Base-by-base conservation (phyloP, 2,888 invertebrate genomes). In the Germaria angustata region DNA sequence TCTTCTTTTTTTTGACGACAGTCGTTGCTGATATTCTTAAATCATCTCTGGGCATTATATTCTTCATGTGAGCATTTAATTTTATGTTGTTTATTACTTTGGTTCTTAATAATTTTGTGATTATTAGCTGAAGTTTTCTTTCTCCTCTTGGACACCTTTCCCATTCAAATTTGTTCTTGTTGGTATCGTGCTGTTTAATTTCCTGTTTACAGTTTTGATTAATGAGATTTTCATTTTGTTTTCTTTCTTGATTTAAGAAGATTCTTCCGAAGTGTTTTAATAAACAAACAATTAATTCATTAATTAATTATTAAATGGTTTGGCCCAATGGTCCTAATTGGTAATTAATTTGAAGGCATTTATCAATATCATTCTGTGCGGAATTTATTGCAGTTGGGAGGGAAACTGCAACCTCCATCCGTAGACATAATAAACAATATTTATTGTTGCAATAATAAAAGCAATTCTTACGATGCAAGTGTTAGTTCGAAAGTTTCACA, bases 201-300 rank as follows among this genome's bases (percentile, higher is more conserved):
- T 85, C 85, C 85, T 85, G 85, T 85, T 85, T 85, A 85, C 79
- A 65, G 61, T 76, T 77, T 84, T 85, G 85, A 85, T 85, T 85
- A 85, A 85, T 84, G 84, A 82, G 83, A 80, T 83, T 84, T 83
- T 41, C 20, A 22, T 36, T 20, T 59, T 13, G 15, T 11, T 17
- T 65, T 34, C 20, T 22, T 44, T 13, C 59, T 53, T 28, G n/a
- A 53, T 61, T 51, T 80, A 78, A 55, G 15, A 76, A 69, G 20
- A 77, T 80, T 76, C 80, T 32, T 79, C 73, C 77, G 59, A 44
- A 81, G n/a, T 65, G 61, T 59, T 84, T 79, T 24, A n/a, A 53
- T 84, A 85, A 85, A 85, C 82, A 85, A 85, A 83, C 84, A 85
- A 85, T 85, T 84, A 78, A 84, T 80, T 85, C 75, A 85, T 80